A percentile compares a stretch with the other conserved stretches of the same genome.
phyloP scores from a whole-genome alignment of 2,888 invertebrate species.

The Drosophila prolongata region DNA sequence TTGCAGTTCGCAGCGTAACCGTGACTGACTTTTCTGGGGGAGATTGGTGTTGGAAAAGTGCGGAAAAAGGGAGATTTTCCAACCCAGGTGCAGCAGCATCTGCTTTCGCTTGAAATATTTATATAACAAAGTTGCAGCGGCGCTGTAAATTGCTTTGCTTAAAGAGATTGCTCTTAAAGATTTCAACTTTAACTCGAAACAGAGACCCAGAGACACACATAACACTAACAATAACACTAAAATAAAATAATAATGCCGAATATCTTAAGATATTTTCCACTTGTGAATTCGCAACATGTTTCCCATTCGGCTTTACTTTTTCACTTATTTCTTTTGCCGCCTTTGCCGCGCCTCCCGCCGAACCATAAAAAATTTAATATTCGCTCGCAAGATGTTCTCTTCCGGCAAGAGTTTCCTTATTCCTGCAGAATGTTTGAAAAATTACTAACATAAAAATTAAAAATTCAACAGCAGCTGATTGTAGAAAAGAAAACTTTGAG shows the following conservation, averaged over 20 bases:
- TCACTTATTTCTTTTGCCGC: slow-evolving; percentile 31
- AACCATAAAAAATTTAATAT: slow-evolving; percentile 70
- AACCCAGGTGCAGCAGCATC: slow-evolving; percentile 27
- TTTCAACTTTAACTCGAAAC: slow-evolving; percentile 1
- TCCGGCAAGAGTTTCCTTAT: slow-evolving; percentile 47
- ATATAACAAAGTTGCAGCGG: slow-evolving; percentile 70
- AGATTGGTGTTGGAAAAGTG: background rate
- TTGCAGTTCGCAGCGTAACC: slow-evolving; percentile 40
- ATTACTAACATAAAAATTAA: slow-evolving; percentile 81
- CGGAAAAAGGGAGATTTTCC: slow-evolving; percentile 2
- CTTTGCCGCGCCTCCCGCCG: slow-evolving; percentile 59
- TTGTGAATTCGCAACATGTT: slow-evolving; percentile 51
- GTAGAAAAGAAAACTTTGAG: slow-evolving; percentile 43
- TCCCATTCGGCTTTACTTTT: slow-evolving; percentile 34
- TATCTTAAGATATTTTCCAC: slow-evolving; percentile 28
- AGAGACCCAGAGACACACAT: slow-evolving; percentile 30
- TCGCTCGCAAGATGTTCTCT: slow-evolving; percentile 73
- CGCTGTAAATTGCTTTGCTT: slow-evolving; percentile 64
- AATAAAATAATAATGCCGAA: slow-evolving; percentile 22
- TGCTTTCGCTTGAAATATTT: slow-evolving; percentile 71
- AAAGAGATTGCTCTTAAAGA: slow-evolving; percentile 26
- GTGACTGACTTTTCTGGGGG: slow-evolving; percentile 42
- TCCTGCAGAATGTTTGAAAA: slow-evolving; percentile 63
- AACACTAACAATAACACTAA: slow-evolving; percentile 18
- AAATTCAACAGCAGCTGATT: slow-evolving; percentile 80